These are phyloP conservation scores for Cyprinodon tularosa DNA, from an alignment of 2,113 vertebrate species.

Conservation along the genomic window DNA sequence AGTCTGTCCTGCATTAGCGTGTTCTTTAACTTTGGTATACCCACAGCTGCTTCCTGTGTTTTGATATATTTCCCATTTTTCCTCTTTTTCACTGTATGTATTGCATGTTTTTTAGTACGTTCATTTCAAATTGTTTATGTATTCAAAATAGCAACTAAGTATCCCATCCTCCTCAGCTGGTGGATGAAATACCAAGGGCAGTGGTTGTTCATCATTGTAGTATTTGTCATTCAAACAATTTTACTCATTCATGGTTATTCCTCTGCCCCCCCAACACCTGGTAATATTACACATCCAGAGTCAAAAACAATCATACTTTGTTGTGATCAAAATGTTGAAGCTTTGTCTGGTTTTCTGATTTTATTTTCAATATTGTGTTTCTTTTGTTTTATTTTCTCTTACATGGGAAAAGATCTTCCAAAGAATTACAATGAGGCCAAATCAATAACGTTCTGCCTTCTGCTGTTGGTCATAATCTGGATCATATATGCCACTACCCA, in stretches of 20 bases:
- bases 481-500: conserved; percentile 72
- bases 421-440: conserved; percentile 91
- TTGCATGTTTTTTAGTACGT: conserved; percentile 83
- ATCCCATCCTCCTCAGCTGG: conserved; percentile 72
- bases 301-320: conserved; percentile 74
- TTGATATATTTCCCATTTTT: conserved; percentile 72
- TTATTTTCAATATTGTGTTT: conserved; percentile 66
- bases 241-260: conserved; percentile 58
- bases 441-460: conserved; percentile 86
- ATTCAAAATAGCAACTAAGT: conserved; percentile 85
- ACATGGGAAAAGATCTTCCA: conserved; percentile 88
- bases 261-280: conserved; percentile 55
- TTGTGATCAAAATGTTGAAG: conserved; percentile 49
- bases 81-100: conserved; percentile 80
- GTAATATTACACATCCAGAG: conserved; percentile 45
- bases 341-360: neutral
- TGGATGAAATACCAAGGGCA: conserved; percentile 83
- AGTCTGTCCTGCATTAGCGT: conserved; percentile 73
- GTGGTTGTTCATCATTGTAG: conserved; percentile 68
- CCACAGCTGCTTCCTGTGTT: conserved; percentile 68
- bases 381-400: conserved; percentile 85
- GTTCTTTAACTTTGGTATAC: conserved; percentile 82
- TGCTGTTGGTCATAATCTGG: conserved; percentile 82
- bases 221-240: conserved; percentile 65
- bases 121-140: conserved; percentile 87